Percentiles rank a stretch among this genome's conserved stretches.
Conservation (phyloP, 1,140 invertebrate genomes). For the Hyles euphorbiae region DNA sequence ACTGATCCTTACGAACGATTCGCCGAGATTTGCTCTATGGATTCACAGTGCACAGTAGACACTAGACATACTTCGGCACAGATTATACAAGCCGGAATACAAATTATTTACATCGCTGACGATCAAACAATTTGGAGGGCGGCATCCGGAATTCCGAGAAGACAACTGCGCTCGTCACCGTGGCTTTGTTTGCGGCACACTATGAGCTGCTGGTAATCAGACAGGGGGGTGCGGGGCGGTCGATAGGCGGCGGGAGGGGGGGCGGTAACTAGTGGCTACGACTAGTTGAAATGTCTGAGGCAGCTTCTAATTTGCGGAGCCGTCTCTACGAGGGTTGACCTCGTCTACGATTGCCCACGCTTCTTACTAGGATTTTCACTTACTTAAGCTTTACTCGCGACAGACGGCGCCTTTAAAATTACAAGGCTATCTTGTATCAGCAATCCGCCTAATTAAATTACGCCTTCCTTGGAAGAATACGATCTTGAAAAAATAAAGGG, state of each 20-base stretch:
- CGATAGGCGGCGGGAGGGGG: conserved; percentile 13
- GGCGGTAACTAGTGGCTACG: conserved; percentile 22
- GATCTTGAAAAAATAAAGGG: too few species aligned
- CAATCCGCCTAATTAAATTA: too few species aligned
- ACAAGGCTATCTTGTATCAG: background rate
- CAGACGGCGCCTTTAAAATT: background rate
- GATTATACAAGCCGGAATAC: conserved; percentile 4
- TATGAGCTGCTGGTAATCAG: conserved; percentile 42
- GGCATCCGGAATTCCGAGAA: conserved; percentile 43
- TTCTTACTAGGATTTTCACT: conserved; percentile 25
- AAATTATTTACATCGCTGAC: conserved; percentile 47
- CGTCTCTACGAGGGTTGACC: conserved; percentile 35
- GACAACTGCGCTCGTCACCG: conserved; percentile 47
- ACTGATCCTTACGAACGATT: too few species aligned
- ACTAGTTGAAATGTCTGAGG: conserved; percentile 44
- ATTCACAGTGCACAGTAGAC: too few species aligned
- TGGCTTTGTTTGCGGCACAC: conserved; percentile 47
- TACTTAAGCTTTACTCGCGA: conserved; percentile 9
- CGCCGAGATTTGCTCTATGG: too few species aligned
- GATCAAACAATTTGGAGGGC: conserved; percentile 39
- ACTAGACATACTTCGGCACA: too few species aligned
- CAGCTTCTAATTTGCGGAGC: conserved; percentile 50
- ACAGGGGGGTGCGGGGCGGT: conserved; percentile 16
- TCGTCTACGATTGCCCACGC: conserved; percentile 31
- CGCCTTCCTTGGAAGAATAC: too few species aligned